These are phyloP conservation scores for Malurus cyaneus DNA, from an alignment of 2,113 vertebrate genomes.

Conservation along the genomic window DNA sequence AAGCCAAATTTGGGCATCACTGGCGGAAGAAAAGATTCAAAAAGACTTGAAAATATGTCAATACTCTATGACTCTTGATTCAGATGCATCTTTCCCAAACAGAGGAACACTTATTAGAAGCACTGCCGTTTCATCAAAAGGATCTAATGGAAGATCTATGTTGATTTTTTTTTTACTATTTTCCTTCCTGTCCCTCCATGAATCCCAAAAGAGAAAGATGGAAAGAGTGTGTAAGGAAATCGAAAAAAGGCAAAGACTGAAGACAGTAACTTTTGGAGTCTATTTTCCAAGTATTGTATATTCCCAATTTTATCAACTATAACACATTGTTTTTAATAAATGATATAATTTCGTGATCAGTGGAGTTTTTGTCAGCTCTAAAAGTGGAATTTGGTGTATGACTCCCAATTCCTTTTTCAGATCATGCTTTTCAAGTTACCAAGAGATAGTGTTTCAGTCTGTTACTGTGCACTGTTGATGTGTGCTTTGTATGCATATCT, in stretches of 20 bases:
- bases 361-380: background rate
- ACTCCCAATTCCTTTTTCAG: background rate
- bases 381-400: background rate
- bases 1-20: background rate
- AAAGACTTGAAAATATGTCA: background rate
- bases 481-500: background rate
- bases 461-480: background rate
- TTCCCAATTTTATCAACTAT: background rate
- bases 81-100: background rate
- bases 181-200: background rate
- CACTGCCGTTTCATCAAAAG: background rate
- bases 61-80: background rate
- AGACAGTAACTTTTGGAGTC: background rate
- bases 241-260: background rate
- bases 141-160: background rate
- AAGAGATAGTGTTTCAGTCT: background rate
- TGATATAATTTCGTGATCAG: background rate
- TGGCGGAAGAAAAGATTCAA: constrained; percentile 15
- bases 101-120: background rate
- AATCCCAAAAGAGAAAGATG: constrained; percentile 12
- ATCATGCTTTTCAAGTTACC: background rate
- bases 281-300: background rate
- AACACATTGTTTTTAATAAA: constrained; percentile 2
- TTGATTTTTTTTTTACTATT: background rate
- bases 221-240: background rate